Evolutionary conservation across 2,113 vertebrate species (phyloP).

Genomic region (Gobio gobio): DNA sequence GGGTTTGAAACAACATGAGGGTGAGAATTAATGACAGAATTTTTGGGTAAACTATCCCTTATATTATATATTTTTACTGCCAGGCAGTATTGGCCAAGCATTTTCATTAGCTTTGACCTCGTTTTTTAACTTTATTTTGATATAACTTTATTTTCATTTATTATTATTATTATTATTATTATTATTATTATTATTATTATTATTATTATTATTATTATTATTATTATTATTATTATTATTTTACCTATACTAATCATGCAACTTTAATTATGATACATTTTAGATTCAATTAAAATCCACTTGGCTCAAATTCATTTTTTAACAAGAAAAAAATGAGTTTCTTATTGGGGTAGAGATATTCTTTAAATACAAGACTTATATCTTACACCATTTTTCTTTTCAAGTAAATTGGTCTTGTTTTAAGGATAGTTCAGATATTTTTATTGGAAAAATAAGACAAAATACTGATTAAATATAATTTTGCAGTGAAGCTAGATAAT

Average conservation of each 20-base stretch:
- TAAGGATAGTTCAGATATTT: neutral
- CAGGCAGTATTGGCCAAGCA: too few relatives aligned
- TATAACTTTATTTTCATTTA: neutral
- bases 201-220: neutral
- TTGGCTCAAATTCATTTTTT: neutral
- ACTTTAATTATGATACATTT: neutral
- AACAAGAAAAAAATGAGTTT: too few relatives aligned
- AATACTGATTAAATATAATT: conserved; percentile 4
- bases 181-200: neutral
- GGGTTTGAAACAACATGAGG: too few relatives aligned
- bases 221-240: neutral
- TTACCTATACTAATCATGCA: neutral
- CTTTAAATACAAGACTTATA: neutral
- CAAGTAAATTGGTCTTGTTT: neutral
- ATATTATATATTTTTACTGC: too few relatives aligned
- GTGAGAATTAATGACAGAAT: too few relatives aligned
- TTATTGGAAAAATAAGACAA: neutral
- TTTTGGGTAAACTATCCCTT: too few relatives aligned
- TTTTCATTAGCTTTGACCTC: too few relatives aligned
- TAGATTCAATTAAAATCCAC: neutral
- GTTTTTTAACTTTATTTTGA: too few relatives aligned
- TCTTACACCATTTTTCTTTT: conserved; percentile 9
- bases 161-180: too few relatives aligned
- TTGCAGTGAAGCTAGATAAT: neutral
- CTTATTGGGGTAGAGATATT: too few relatives aligned